Base-by-base conservation (phyloP, 2,888 invertebrate species). In the Tenodera sinensis region DNA sequence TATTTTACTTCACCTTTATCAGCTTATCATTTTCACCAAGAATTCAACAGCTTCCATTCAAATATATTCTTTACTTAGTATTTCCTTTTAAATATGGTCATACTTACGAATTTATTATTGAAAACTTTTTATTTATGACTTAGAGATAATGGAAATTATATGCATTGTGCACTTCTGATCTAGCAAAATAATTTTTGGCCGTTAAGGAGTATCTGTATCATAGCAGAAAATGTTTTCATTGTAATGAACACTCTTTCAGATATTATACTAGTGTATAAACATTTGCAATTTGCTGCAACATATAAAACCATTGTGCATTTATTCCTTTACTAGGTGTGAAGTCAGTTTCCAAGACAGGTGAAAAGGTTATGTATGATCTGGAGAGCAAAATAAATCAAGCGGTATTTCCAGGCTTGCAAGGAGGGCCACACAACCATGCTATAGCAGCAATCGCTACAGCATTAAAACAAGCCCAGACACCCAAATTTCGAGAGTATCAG, bases 391-490 rank as follows among this genome's bases (percentile, higher is more conserved):
- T 99, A 92, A 98, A 99, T 93, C 95, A 96, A 92, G 96, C 97
- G 3, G 98, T 98, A 90, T 98, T 98, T 93, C 98, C 98, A 0
- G 97, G 98, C 0, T 95, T 99, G 85, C 99, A 99, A 94, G 99
- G 99, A 83, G 99, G 99, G 0, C 99, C 99, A 0, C 99, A 99
- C 93, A 98, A 99, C 92, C 97, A 99, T 93, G 96, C 98, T n/a
- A 99, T 99, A 91, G 98, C 98, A 8, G 99, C 96, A 90, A 97
- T 99, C 91, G 99, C 99, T 27, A 98, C 98, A 0, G 96, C 98
- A n/a, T 96, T 99, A 95, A 97, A 97, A 92, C 98, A 98, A 93
- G 97, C 97, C 0, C 95, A 95, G 90, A 95, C 96, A 0, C 95
- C 96, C 0, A 97, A 98, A 92, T 99, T 98, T 92, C 95, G 95